Conservation (phyloP, 2,797 vertebrate genomes). For the Sebastes reedi region DNA sequence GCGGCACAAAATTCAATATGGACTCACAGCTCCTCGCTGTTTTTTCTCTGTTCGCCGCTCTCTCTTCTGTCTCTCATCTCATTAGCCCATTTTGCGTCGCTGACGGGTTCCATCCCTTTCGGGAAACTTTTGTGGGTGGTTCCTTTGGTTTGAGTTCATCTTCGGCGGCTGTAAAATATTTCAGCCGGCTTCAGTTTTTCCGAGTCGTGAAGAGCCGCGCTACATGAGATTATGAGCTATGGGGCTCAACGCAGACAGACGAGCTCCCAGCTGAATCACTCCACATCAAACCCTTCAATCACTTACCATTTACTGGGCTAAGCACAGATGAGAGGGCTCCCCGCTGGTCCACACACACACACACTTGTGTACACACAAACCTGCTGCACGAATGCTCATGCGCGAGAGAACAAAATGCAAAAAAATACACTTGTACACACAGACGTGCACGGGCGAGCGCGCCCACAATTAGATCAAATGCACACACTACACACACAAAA, state of each 20-base stretch:
- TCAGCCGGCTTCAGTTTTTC: constrained; percentile 42
- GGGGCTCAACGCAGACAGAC: constrained; percentile 67
- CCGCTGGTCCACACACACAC: constrained; percentile 25
- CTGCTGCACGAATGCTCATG: constrained; percentile 33
- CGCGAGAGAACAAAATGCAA: constrained; percentile 25
- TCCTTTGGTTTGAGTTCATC: constrained; percentile 65
- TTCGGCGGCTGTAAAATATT: constrained; percentile 43
- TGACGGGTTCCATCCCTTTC: constrained; percentile 48
- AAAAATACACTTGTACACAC: constrained; percentile 16
- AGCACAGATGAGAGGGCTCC: constrained; percentile 75
- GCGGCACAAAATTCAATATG: constrained; percentile 5
- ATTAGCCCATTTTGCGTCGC: constrained; percentile 52
- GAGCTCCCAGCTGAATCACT: constrained; percentile 74
- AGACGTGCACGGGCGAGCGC: background rate
- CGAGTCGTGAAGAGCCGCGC: constrained; percentile 33
- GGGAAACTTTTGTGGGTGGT: constrained; percentile 63
- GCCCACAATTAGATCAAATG: constrained; percentile 25
- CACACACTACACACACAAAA: constrained; percentile 29
- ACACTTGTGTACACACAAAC: constrained; percentile 49
- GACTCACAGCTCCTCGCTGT: constrained; percentile 2
- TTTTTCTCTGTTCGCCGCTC: constrained; percentile 19
- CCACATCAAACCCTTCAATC: constrained; percentile 80
- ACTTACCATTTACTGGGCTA: constrained; percentile 78
- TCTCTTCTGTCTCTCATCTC: constrained; percentile 45
- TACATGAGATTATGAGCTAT: constrained; percentile 64